Evolutionary conservation across 2,797 vertebrate genomes (phyloP).

Genomic region (Poeciliopsis presidionis): DNA sequence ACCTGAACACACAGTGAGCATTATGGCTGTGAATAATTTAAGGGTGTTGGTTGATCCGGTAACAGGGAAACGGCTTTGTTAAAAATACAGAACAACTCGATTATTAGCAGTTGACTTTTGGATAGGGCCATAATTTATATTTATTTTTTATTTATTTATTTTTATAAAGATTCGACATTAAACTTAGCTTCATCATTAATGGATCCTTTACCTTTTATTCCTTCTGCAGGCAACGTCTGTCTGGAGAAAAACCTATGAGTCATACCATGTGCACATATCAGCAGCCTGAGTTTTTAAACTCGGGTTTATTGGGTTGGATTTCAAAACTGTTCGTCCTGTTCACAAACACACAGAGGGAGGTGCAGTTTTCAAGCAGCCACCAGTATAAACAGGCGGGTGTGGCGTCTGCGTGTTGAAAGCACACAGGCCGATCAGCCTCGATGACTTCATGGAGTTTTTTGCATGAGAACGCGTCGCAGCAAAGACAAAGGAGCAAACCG

Average conservation of each 20-base stretch:
- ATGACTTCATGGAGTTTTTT: not conserved
- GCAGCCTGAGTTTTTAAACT: not conserved
- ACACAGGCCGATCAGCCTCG: not conserved
- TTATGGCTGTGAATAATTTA: slow-evolving; percentile 63
- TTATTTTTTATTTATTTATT: not conserved
- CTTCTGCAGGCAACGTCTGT: not conserved
- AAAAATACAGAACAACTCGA: not conserved
- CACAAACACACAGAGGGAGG: not conserved
- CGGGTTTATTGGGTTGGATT: not conserved
- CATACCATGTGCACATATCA: not conserved
- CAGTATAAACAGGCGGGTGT: slow-evolving; percentile 28
- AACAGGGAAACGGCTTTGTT: slow-evolving; percentile 10
- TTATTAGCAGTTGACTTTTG: not conserved
- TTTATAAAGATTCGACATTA: not conserved
- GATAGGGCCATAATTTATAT: not conserved
- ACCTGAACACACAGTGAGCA: slow-evolving; percentile 15
- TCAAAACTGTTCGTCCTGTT: not conserved
- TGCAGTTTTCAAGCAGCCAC: not conserved
- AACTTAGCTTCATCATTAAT: not conserved
- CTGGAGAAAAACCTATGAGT: not conserved
- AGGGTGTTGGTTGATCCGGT: slow-evolving; percentile 46
- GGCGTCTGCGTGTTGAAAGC: not conserved
- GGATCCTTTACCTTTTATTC: not conserved
- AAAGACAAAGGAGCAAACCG: not conserved
- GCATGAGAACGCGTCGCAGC: not conserved